Conservation (phyloP, 2,888 invertebrate species). For the Phyllotreta striolata region DNA sequence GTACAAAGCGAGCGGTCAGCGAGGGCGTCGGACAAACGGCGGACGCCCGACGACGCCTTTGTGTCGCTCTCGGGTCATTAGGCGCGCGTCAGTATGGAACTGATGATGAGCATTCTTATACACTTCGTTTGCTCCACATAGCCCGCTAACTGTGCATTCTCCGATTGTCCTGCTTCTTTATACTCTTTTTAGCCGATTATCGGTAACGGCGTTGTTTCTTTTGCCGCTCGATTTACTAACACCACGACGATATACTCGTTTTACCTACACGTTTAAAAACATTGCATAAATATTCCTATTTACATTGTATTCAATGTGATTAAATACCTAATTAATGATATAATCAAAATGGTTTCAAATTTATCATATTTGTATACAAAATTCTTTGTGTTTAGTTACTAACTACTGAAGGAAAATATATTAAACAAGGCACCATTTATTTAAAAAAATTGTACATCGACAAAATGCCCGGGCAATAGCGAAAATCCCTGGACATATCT, state of each 20-base stretch:
- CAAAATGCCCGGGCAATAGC: neutral
- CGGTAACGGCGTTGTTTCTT: slow-evolving; percentile 22
- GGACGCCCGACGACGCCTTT: slow-evolving; percentile 51
- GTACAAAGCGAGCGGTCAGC: slow-evolving; percentile 39
- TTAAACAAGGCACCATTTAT: too few species aligned
- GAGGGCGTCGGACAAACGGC: slow-evolving; percentile 43
- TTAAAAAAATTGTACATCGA: neutral
- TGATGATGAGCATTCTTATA: slow-evolving; percentile 59
- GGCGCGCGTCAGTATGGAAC: slow-evolving; percentile 57
- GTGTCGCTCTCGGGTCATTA: slow-evolving; percentile 59
- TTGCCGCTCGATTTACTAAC: slow-evolving; percentile 6
- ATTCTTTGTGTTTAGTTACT: too few species aligned
- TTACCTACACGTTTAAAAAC: neutral
- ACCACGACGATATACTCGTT: neutral
- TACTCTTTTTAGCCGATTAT: slow-evolving; percentile 31
- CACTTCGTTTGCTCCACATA: slow-evolving; percentile 51
- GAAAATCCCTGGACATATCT: slow-evolving; percentile 7
- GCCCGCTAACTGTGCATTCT: slow-evolving; percentile 43
- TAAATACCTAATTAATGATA: too few species aligned
- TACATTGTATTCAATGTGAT: too few species aligned
- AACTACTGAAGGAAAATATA: too few species aligned
- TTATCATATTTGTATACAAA: too few species aligned
- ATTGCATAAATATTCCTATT: too few species aligned
- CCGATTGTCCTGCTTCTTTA: slow-evolving; percentile 36
- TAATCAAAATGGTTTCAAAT: too few species aligned